Evolutionary conservation across 1,140 invertebrate genomes (phyloP), one percentile per base, ranked within the genome.

Genomic region (Luehdorfia chinensis): DNA sequence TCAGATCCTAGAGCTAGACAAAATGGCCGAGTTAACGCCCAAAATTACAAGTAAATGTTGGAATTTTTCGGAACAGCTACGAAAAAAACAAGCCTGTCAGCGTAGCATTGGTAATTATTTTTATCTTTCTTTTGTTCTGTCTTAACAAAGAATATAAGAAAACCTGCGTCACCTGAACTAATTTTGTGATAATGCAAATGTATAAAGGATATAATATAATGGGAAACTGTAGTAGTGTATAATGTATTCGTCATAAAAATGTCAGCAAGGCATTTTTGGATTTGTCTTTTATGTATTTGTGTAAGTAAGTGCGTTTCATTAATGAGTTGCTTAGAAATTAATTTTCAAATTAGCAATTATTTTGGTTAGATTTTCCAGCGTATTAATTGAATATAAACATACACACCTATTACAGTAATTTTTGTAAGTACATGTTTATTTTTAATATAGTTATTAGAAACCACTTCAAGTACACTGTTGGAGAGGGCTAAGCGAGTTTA

Each of bases 101-200:
- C n/a, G n/a, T n/a, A n/a, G n/a, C n/a, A n/a, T n/a, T n/a, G n/a
- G n/a, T n/a, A n/a, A n/a, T 21, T 21, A 21, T 6, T 19, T 21
- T 23, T 37, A 37, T 37, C 18, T 7, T 21, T 21, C 34, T 5
- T 19, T 37, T 37, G 34, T 37, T n/a, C 21, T 21, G 19, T 3
- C 15, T 13, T 37, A 37, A 37, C 34, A 37, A 37, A 37, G 34
- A 12, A 37, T 12, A 37, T 19, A n/a, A 37, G 11, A 37, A 11
- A 8, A 19, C 15, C 32, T n/a, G 18, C 32, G 32, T 37, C 9
- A 37, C 21, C 12, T 21, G 12, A 12, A 21, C 18, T 6, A 11
- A 36, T 37, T 21, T 23, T 12, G 16, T n/a, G 34, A 37, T 37
- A 37, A 37, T 11, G 9, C 16, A 21, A 4, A 21, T 37, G 18